Percentiles rank a stretch among this genome's conserved stretches.
Evolutionary conservation across 2,113 vertebrate species (phyloP).

Genomic region (Cebidichthys violaceus): DNA sequence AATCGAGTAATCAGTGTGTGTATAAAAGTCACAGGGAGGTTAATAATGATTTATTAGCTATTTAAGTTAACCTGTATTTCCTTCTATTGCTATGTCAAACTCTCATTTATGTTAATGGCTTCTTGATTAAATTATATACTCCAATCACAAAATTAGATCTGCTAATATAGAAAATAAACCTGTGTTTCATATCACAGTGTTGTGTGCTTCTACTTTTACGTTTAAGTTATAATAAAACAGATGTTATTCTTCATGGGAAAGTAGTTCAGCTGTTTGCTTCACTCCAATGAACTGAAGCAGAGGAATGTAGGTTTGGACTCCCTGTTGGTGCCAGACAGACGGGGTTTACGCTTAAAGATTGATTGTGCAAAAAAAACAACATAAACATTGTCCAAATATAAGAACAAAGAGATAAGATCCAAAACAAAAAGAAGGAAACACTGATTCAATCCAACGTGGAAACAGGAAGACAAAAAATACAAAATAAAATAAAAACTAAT

Average conservation of each 20-base stretch:
- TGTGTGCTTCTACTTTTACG: neutral
- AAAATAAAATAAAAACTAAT: neutral
- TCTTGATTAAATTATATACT: neutral
- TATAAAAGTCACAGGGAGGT: neutral
- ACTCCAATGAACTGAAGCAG: neutral
- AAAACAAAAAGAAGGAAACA: neutral
- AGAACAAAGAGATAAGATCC: neutral
- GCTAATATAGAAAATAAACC: neutral
- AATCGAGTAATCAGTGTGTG: neutral
- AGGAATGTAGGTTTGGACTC: neutral
- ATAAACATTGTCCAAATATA: neutral
- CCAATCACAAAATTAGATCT: neutral
- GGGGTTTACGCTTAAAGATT: neutral
- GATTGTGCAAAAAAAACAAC: neutral
- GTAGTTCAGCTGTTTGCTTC: neutral
- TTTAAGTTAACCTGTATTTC: neutral
- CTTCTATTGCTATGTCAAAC: neutral
- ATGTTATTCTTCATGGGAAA: neutral
- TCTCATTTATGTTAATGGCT: neutral
- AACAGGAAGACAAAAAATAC: neutral
- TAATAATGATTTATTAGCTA: neutral
- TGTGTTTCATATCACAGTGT: neutral
- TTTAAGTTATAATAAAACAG: neutral
- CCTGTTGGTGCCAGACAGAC: neutral
- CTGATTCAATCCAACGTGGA: neutral